Evolutionary conservation across 2,888 invertebrate genomes (phyloP), one percentile per base, ranked within the genome.

Genomic region (Dilophus febrilis): DNA sequence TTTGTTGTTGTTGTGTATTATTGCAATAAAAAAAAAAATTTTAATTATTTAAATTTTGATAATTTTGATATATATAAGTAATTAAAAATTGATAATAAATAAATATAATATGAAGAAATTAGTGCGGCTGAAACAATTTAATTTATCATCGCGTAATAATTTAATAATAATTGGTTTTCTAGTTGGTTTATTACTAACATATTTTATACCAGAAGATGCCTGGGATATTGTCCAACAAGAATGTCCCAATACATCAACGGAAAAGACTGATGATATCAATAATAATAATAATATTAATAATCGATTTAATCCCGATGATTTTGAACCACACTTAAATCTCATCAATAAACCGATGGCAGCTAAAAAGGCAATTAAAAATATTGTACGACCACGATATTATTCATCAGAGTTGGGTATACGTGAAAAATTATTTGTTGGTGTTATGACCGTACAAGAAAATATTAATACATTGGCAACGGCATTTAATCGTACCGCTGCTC

Each of bases 361-460:
- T 10, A 64, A 64, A 48, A 64, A 63, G 51, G 54, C 54, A 53
- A 67, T 69, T 11, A 72, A 73, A 53, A 71, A 74, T 48, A 68
- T 86, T 46, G 69, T 81, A 40, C 72, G 95, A 3, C 91, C 94
- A 1, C 70, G 94, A 17, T 97, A 91, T 65, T 92, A 90, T 56
- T 88, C 87, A 36, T 90, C 94, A 0, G 97, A 97, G 59, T 71
- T 97, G 40, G 94, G 91, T 14, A 92, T 95, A 50, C 71, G 83
- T 44, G 86, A 87, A 48, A 86, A 87, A 53, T 58, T 94, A 12
- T 83, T 94, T 53, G 76, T 90, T 27, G 90, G 83, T 14, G 79
- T 92, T 29, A 67, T 94, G 52, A 85, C 83, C 14, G 76, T 77
- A 2, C 76, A 77, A 51, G 74, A 75, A 37, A 80, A 71, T 53